Evolutionary conservation across 2,888 invertebrate species (phyloP).

Genomic region (Drosophila parthenogenetica): DNA sequence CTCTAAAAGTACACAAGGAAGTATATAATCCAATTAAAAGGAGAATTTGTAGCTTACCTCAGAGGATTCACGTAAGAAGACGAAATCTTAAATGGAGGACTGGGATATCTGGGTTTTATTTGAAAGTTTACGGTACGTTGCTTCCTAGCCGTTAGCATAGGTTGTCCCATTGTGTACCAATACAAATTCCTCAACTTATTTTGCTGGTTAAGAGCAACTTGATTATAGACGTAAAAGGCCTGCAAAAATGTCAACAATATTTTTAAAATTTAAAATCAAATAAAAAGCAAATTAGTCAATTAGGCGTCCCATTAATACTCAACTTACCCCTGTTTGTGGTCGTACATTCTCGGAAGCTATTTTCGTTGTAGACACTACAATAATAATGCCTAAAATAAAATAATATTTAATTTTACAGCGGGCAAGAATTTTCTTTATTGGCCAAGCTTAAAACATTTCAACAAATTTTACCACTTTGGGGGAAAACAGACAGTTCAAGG

Average conservation of each 20-base stretch:
- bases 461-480: neutral
- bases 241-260: neutral
- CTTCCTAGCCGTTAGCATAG: conserved; percentile 45
- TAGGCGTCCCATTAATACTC: no score
- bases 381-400: conserved; percentile 14
- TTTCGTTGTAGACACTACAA: conserved; percentile 1
- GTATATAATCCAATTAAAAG: neutral
- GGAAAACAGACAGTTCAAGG: neutral
- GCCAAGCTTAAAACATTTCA: neutral
- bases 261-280: neutral
- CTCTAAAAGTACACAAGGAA: conserved; percentile 5
- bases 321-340: conserved; percentile 20
- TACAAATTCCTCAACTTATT: conserved; percentile 47
- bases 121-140: conserved; percentile 38
- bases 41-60: conserved; percentile 9
- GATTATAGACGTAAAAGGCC: conserved; percentile 42
- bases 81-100: conserved; percentile 12
- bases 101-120: conserved; percentile 22
- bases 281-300: neutral
- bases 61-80: conserved; percentile 8
- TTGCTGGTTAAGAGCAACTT: conserved; percentile 33
- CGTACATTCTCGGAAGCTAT: conserved; percentile 21
- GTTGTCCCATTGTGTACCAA: conserved; percentile 53
- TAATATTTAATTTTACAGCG: neutral
- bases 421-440: neutral